Base-by-base conservation (phyloP, 1,140 invertebrate genomes). In the Aphelenchoides fujianensis region DNA sequence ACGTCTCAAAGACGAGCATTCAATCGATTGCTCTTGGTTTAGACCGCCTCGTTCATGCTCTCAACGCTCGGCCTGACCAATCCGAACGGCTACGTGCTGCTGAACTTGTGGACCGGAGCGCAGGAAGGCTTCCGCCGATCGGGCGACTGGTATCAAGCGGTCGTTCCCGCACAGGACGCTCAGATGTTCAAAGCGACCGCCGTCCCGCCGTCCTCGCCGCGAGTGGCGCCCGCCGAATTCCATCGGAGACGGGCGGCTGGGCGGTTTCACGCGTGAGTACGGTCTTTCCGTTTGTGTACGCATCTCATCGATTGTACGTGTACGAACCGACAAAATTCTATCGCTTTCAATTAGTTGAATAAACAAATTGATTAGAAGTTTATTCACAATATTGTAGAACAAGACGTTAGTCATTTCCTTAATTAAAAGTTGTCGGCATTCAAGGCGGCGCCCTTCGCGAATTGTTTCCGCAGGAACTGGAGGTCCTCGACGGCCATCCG, bases 51-150 rank as follows among this genome's bases (percentile, higher is more conserved):
- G 7, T 7, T 59, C 34, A 7, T 19, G 5, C 23, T 59, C 5
- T 5, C 55, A 5, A 5, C 19, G 5, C 41, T 81, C 23, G 80
- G 80, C 19, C 61, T 81, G 41, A 73, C 32, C 12, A 68, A 82
- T 67, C 30, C 52, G 9, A 53, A 48, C 5, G 80, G 80, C 16
- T 81, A 83, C 63, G 28, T 12, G n/a, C 19, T 83, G 1, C 52
- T 71, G 12, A 73, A 82, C 69, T 53, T 81, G 35, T 81, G 81
- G 81, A 71, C 37, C 41, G 76, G 61, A 36, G 37, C 68, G 37
- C 31, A 75, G 28, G 27, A 79, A 16, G 78, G 80, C 5, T 19
- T 12, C 7, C 57, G 62, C 16, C 48, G 28, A 2, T 53, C 74
- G 2, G 55, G 1, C 19, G 74, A 75, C 32, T 7, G 19, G 5